phyloP scores from a whole-genome alignment of 2,113 vertebrate genomes.

The Symphodus melops region DNA sequence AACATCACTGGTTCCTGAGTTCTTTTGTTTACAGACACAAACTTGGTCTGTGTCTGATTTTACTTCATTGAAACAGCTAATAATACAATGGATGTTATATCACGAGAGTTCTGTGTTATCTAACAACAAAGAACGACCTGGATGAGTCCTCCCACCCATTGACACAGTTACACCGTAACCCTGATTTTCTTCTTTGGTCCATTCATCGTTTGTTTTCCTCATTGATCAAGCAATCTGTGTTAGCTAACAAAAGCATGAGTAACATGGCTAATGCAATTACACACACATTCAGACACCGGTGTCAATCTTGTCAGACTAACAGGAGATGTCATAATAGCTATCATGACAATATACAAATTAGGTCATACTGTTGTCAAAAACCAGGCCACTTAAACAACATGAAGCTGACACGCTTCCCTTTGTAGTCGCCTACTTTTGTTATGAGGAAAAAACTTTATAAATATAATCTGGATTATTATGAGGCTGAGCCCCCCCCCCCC shows the following conservation, averaged over 20 bases:
- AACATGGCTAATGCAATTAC: neutral
- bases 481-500: too few species aligned
- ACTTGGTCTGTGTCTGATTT: neutral
- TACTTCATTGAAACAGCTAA: neutral
- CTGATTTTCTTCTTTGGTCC: neutral
- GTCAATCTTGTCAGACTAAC: neutral
- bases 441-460: neutral
- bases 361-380: conserved; percentile 12
- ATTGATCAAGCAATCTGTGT: conserved; percentile 5
- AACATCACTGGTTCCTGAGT: neutral
- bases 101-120: conserved; percentile 9
- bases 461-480: neutral
- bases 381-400: conserved; percentile 35
- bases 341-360: conserved; percentile 1
- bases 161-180: conserved; percentile 9
- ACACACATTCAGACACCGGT: neutral
- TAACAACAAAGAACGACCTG: conserved; percentile 9
- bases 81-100: conserved; percentile 29
- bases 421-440: neutral
- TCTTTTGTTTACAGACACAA: neutral
- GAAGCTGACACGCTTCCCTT: conserved; percentile 2
- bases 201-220: neutral
- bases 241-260: neutral
- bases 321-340: neutral
- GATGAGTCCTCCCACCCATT: neutral